Evolutionary conservation across 37 sponge, comb jelly and placozoan species (phyloP), one percentile per base, ranked within the genome.

Genomic region (Beroe ovata): DNA sequence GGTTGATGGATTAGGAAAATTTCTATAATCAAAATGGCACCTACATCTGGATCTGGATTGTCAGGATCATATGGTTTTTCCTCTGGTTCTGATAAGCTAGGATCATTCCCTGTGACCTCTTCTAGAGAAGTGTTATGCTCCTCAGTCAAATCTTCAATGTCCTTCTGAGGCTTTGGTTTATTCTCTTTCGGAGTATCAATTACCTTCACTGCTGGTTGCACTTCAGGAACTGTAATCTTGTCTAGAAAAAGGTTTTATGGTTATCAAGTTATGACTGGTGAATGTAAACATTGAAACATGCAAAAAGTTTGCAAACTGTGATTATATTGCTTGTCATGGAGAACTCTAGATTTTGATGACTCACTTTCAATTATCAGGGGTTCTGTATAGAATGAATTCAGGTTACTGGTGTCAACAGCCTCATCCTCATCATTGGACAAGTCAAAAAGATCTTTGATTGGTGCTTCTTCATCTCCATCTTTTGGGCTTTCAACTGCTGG

Each of bases 21-120:
- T n/a, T n/a, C n/a, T n/a, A n/a, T n/a, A n/a, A n/a, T n/a, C n/a
- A n/a, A n/a, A n/a, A n/a, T n/a, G n/a, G 54, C 54, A 6, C 69
- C 34, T 30, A 33, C 69, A 66, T 66, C 34, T 19, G 69, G 69
- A 32, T 66, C 69, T 32, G 69, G 69, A 30, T 66, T 66, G 69
- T 66, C 69, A 19, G 69, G 69, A 30, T 66, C 69, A 30, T 33
- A 66, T 14, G 69, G 69, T 29, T 14, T 29, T 30, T 66, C 69
- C 16, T 66, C 69, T 18, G 35, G 69, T 34, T 66, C 69, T 34
- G 69, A 30, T 32, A 29, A 30, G 16, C 69, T 66, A 6, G 30
- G 69, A 33, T 66, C 69, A 14, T 32, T 26, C 4, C 35, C 69
- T 18, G 69, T 66, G 4, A 66, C 69, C 1, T 26, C 30, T 18